These are phyloP conservation scores for Macrotis lagotis DNA, from an alignment of 2,113 vertebrate genomes.

Conservation along the genomic window DNA sequence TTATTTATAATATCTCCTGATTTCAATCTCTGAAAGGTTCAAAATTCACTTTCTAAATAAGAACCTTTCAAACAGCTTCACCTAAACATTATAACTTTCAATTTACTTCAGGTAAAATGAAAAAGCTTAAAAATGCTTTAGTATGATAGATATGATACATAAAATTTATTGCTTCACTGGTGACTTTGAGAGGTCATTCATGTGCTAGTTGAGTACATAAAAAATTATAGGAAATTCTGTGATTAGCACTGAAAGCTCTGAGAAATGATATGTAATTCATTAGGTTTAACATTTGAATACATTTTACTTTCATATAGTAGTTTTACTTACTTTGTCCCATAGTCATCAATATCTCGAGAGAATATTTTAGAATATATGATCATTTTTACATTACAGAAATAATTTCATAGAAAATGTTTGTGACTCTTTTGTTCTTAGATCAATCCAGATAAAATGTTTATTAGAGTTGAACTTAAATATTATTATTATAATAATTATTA, in stretches of 20 bases:
- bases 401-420: slow-evolving; percentile 73
- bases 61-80: slow-evolving; percentile 66
- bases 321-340: slow-evolving; percentile 76
- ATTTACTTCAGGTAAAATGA: slow-evolving; percentile 68
- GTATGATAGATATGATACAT: slow-evolving; percentile 77
- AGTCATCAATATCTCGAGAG: slow-evolving; percentile 69
- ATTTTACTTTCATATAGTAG: slow-evolving; percentile 75
- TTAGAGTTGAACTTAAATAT: background rate
- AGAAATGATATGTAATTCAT: slow-evolving; percentile 79
- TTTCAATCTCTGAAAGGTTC: slow-evolving; percentile 19
- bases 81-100: slow-evolving; percentile 71
- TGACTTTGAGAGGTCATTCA: slow-evolving; percentile 81
- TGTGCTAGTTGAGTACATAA: slow-evolving; percentile 80
- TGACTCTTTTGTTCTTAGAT: slow-evolving; percentile 64
- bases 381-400: slow-evolving; percentile 68
- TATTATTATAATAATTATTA: background rate
- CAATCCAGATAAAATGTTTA: slow-evolving; percentile 57
- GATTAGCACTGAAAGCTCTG: slow-evolving; percentile 77
- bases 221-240: slow-evolving; percentile 81
- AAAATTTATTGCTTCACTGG: slow-evolving; percentile 81
- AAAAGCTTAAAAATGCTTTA: slow-evolving; percentile 78
- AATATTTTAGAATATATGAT: slow-evolving; percentile 72
- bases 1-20: slow-evolving; percentile 2
- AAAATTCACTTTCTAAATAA: slow-evolving; percentile 63
- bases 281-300: slow-evolving; percentile 72